phyloP scores from a whole-genome alignment of 1,140 invertebrate species.

The Phocides pigmalion region DNA sequence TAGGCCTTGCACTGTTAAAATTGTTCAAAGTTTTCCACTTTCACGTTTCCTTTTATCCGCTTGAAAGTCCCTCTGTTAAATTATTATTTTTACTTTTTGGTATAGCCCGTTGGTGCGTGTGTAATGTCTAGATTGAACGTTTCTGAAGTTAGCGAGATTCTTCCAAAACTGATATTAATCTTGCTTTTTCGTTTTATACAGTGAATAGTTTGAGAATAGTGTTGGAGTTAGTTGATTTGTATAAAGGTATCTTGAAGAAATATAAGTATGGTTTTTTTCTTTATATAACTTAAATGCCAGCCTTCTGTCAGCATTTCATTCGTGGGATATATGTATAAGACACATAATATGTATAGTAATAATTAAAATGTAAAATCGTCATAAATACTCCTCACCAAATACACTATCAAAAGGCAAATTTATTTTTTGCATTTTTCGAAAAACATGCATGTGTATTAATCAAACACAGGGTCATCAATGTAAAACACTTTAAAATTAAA shows the following conservation, averaged over 20 bases:
- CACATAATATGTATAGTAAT: too few relatives aligned
- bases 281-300: neutral
- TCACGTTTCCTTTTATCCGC: slow-evolving; percentile 75
- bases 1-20: slow-evolving; percentile 68
- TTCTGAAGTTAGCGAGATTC: slow-evolving; percentile 48
- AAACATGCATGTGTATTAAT: too few relatives aligned
- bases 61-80: slow-evolving; percentile 71
- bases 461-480: too few relatives aligned
- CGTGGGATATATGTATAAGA: too few relatives aligned
- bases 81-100: slow-evolving; percentile 75
- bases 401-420: too few relatives aligned
- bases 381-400: too few relatives aligned
- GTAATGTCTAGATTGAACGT: slow-evolving; percentile 50
- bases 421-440: too few relatives aligned
- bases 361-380: too few relatives aligned
- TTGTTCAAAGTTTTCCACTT: slow-evolving; percentile 78
- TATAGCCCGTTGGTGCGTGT: slow-evolving; percentile 62
- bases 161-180: slow-evolving; percentile 53
- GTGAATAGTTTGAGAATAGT: slow-evolving; percentile 3
- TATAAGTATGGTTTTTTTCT: neutral
- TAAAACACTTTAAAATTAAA: too few relatives aligned
- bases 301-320: too few relatives aligned
- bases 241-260: neutral
- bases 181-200: slow-evolving; percentile 39
- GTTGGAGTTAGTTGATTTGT: slow-evolving; percentile 7